Conservation (phyloP, 2,797 vertebrate species). For the Anguilla marmorata region DNA sequence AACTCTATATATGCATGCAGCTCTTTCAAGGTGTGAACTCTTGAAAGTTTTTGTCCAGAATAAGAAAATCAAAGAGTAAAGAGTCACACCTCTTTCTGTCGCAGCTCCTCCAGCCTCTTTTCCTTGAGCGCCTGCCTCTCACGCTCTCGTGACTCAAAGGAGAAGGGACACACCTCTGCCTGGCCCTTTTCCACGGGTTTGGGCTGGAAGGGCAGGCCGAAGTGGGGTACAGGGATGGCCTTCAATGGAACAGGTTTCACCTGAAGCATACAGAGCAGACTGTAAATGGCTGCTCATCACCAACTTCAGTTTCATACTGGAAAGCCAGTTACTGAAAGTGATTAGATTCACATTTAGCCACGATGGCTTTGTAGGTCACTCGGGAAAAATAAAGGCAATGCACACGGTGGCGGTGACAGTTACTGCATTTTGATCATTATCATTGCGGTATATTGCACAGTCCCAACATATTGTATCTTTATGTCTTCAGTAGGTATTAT, state of each 20-base stretch:
- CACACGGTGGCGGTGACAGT: too few relatives aligned
- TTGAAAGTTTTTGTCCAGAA: not conserved
- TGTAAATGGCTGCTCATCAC: not conserved
- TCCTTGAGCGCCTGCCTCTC: conserved; percentile 81
- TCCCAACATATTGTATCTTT: too few relatives aligned
- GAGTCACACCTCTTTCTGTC: conserved; percentile 78
- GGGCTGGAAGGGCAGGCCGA: conserved; percentile 86
- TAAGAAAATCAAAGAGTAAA: not conserved
- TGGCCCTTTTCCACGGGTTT: conserved; percentile 73
- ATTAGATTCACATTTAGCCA: too few relatives aligned
- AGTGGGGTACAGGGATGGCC: conserved; percentile 81
- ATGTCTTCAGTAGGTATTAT: too few relatives aligned
- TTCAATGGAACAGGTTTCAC: conserved; percentile 74
- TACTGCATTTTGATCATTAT: too few relatives aligned
- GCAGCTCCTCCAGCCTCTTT: conserved; percentile 80
- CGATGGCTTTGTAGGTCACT: too few relatives aligned
- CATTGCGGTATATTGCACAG: too few relatives aligned
- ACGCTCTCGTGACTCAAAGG: conserved; percentile 85
- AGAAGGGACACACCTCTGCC: conserved; percentile 87
- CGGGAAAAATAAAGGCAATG: too few relatives aligned
- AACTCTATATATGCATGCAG: too few relatives aligned
- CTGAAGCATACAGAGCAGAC: conserved; percentile 47
- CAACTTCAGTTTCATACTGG: not conserved
- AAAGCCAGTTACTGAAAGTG: not conserved
- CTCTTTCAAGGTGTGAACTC: too few relatives aligned